Percentiles rank a stretch among this genome's conserved stretches.
phyloP scores from a whole-genome alignment of 2,797 vertebrate species.

The Phylloscopus collybita region DNA sequence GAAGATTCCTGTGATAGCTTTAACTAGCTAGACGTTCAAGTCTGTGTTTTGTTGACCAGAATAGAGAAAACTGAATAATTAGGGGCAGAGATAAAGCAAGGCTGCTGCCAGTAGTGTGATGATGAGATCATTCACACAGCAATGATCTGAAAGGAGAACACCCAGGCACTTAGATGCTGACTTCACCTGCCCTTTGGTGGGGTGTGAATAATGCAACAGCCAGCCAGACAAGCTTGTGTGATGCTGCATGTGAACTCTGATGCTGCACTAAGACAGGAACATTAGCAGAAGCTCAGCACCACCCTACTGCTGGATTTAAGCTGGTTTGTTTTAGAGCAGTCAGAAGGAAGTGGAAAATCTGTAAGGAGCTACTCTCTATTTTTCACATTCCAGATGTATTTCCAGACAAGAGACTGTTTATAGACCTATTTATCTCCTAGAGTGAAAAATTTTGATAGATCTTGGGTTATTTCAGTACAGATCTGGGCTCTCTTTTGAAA shows the following conservation, averaged over 20 bases:
- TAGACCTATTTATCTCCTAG: not conserved
- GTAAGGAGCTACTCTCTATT: not conserved
- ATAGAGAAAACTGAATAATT: not conserved
- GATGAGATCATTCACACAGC: not conserved
- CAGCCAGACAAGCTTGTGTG: not conserved
- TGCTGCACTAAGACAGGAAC: not conserved
- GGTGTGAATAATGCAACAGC: not conserved
- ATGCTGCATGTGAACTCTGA: not conserved
- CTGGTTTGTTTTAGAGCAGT: not conserved
- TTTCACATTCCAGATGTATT: not conserved
- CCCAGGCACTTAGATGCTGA: rapidly evolving
- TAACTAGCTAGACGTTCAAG: not conserved
- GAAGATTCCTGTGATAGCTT: not conserved
- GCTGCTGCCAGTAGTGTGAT: not conserved
- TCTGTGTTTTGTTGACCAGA: not conserved
- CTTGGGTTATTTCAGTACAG: not conserved
- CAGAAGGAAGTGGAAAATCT: not conserved
- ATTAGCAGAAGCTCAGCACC: not conserved
- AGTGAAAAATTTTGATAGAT: not conserved
- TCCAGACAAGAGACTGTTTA: not conserved
- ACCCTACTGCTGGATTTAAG: not conserved
- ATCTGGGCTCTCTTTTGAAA: not conserved
- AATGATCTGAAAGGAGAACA: not conserved
- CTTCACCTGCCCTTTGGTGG: not conserved
- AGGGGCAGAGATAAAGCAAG: not conserved